These are phyloP conservation scores for Eudemis profundana DNA, from an alignment of 2,888 invertebrate genomes.

Conservation along the genomic window DNA sequence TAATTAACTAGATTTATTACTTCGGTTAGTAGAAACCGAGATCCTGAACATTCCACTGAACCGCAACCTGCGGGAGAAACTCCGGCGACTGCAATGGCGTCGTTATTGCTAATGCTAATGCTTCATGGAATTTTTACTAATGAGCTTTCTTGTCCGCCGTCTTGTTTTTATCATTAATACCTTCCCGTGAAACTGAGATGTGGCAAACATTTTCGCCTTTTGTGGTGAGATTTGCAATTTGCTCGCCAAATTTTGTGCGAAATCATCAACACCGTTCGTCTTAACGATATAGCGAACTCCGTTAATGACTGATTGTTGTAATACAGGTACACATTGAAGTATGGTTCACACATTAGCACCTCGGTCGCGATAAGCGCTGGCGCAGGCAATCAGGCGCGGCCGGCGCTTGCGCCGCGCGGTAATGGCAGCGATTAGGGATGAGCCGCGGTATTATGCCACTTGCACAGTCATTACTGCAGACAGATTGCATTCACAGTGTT, in stretches of 20 bases:
- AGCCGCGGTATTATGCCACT: slow-evolving; percentile 24
- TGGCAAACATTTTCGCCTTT: background rate
- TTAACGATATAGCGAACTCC: background rate
- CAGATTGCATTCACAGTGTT: slow-evolving; percentile 26
- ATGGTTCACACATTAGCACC: slow-evolving; percentile 24
- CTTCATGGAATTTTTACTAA: slow-evolving; percentile 37
- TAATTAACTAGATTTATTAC: slow-evolving; percentile 39
- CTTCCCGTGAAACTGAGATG: slow-evolving; percentile 18
- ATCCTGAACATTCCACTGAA: slow-evolving; percentile 22
- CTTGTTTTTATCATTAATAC: slow-evolving; percentile 27
- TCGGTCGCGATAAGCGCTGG: background rate
- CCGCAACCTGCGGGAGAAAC: slow-evolving; percentile 35
- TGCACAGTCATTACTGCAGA: slow-evolving; percentile 21
- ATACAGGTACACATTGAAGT: background rate
- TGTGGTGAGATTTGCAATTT: slow-evolving; percentile 3
- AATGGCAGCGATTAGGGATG: slow-evolving; percentile 28
- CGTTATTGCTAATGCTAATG: slow-evolving; percentile 31
- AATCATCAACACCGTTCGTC: background rate
- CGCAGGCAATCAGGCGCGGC: slow-evolving; percentile 10
- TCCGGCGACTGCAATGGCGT: slow-evolving; percentile 7
- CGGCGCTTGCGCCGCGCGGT: slow-evolving; percentile 12
- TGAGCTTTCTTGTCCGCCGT: slow-evolving; percentile 34
- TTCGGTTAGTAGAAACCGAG: slow-evolving; percentile 31
- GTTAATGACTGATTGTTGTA: background rate
- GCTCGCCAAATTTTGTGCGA: background rate